These are phyloP conservation scores for Eulithis prunata DNA, from an alignment of 2,888 invertebrate genomes.

Conservation along the genomic window DNA sequence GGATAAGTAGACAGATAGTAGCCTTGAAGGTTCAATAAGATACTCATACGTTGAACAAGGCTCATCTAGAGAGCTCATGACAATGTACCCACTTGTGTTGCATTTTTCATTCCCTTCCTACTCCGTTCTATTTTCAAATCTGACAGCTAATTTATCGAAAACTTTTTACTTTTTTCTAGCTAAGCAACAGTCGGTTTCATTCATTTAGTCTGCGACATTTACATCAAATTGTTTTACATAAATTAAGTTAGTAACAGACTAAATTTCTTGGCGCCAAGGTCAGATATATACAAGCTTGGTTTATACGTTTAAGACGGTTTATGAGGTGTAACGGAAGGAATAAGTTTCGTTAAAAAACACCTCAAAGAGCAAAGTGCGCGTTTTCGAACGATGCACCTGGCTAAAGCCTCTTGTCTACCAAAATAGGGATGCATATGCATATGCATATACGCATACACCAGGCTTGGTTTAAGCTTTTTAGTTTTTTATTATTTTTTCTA, in stretches of 20 bases:
- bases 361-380: slow-evolving; percentile 40
- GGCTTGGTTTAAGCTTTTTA: no score
- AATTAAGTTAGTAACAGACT: slow-evolving; percentile 35
- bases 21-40: no score
- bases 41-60: background rate
- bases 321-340: slow-evolving; percentile 66
- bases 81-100: slow-evolving; percentile 7
- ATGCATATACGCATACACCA: no score
- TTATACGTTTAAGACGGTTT: slow-evolving; percentile 67
- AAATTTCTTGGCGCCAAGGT: slow-evolving; percentile 59
- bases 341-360: slow-evolving; percentile 46
- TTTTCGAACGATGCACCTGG: slow-evolving; percentile 41
- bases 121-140: slow-evolving; percentile 41
- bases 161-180: slow-evolving; percentile 16
- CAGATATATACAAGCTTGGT: slow-evolving; percentile 53
- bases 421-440: background rate
- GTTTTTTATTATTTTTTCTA: no score
- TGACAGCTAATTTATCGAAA: slow-evolving; percentile 35
- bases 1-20: no score
- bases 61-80: slow-evolving; percentile 11
- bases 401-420: slow-evolving; percentile 4
- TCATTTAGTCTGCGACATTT: slow-evolving; percentile 30
- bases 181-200: slow-evolving; percentile 2
- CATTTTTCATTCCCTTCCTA: slow-evolving; percentile 30
- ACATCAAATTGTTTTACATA: slow-evolving; percentile 33